Base-by-base conservation (phyloP, 2,888 invertebrate genomes). In the Tuberolachnus salignus region DNA sequence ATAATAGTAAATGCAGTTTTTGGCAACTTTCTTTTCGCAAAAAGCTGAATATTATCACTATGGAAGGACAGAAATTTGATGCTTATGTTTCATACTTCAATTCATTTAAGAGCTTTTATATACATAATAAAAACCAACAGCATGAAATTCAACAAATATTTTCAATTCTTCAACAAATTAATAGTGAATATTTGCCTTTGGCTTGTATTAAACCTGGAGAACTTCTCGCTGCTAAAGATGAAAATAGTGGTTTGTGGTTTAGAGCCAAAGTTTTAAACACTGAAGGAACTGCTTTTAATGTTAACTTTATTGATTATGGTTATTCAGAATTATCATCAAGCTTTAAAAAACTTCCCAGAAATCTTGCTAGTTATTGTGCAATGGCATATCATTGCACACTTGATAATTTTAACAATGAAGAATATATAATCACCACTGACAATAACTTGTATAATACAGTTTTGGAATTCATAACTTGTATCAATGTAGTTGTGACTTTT, bases 61-160 rank as follows among this genome's bases (percentile, higher is more conserved):
- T 61, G 51, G 61, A 61, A 49, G 26, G 1, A 49, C 46, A 59
- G 26, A 11, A 21, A 16, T 75, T 51, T 55, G 10, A 75, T 3
- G 64, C 55, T 16, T 66, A 19, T 55, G 46, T 75, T 66, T 44
- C 75, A 21, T 75, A 67, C 19, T 75, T 75, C 19, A 89, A 90
- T 83, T 90, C 91, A 0, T 88, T 91, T 0, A 88, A 89, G 26
- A 91, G 93, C 82, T 93, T 94, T 84, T 93, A 92, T 86, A 87
- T 94, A 10, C 92, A 91, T 82, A 67, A 57, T 4, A 92, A 92
- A 83, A 89, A 89, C 19, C 86, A 87, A 16, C 85, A 88, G 0
- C 84, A 87, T 1, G 88, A 89, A 81, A 85, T 91, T 10, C 90
- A 91, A 83, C 88, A 88, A 83, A 88, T 92, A n/a, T 88, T 88